A percentile compares a stretch with the other conserved stretches of the same genome.
These are phyloP conservation scores for Scaptodrosophila latifasciaeformis DNA, from an alignment of 2,888 invertebrate genomes.

Conservation along the genomic window DNA sequence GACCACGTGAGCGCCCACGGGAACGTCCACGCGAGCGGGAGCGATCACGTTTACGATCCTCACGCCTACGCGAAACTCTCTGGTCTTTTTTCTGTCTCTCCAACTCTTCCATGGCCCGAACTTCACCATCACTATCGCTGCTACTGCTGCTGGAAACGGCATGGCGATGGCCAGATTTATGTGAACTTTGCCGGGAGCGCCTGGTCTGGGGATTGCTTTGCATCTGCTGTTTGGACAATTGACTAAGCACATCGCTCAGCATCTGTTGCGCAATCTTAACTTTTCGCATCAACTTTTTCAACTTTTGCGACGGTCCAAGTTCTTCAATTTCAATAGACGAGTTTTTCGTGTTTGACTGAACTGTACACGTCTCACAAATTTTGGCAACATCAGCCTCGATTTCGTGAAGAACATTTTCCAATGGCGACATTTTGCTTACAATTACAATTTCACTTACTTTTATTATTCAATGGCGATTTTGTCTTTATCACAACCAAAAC, in stretches of 20 bases:
- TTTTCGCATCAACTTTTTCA: conserved; percentile 38
- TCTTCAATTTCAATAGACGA: neutral
- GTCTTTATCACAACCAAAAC: too few species aligned
- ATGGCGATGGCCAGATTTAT: too few species aligned
- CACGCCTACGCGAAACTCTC: conserved; percentile 1
- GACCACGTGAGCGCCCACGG: conserved; percentile 18
- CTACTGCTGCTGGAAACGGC: conserved; percentile 16
- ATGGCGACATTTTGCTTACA: conserved; percentile 40
- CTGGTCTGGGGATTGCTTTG: neutral
- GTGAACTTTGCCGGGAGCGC: too few species aligned
- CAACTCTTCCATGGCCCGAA: neutral
- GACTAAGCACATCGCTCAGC: conserved; percentile 37
- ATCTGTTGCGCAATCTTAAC: conserved; percentile 41
- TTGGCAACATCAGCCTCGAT: conserved; percentile 12
- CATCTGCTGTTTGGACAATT: conserved; percentile 25
- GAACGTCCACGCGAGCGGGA: too few species aligned
- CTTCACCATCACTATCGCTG: conserved; percentile 6
- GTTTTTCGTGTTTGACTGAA: conserved; percentile 19
- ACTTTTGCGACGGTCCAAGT: conserved; percentile 13
- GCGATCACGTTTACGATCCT: conserved; percentile 21
- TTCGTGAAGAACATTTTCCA: conserved; percentile 28
- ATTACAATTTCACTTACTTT: too few species aligned
- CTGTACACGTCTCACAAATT: conserved; percentile 40
- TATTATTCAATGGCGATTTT: too few species aligned
- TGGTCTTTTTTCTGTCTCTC: neutral